A percentile compares a stretch with the other conserved stretches of the same genome.
Evolutionary conservation across 2,113 vertebrate species (phyloP).

Genomic region (Cyrtonyx montezumae): DNA sequence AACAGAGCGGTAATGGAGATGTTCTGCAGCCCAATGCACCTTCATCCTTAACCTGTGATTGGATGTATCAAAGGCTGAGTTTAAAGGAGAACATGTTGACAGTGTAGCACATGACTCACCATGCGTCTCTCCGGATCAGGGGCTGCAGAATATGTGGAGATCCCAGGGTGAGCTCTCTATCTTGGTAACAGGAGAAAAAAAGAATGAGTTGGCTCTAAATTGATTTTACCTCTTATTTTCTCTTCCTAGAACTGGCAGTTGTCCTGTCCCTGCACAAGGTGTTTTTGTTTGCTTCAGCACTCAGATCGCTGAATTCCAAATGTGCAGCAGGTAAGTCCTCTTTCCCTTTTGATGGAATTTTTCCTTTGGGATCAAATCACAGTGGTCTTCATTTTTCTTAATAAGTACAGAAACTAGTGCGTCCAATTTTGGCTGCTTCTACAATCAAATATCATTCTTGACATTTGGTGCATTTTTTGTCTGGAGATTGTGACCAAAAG

Average conservation of each 20-base stretch:
- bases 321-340: neutral
- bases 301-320: neutral
- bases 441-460: neutral
- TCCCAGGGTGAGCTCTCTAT: neutral
- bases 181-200: neutral
- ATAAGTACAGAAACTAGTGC: neutral
- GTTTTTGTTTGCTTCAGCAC: neutral
- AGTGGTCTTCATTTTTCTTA: neutral
- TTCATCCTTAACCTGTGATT: neutral
- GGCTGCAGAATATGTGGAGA: neutral
- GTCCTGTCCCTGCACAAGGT: neutral
- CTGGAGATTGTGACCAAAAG: neutral
- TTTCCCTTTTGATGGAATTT: neutral
- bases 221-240: neutral
- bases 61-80: neutral
- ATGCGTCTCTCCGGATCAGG: neutral
- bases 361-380: neutral
- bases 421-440: neutral
- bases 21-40: neutral
- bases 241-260: neutral
- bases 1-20: accelerated
- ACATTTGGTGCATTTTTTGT: neutral
- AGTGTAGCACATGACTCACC: neutral
- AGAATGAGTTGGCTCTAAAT: neutral
- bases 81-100: neutral